These are phyloP conservation scores for Harpalus rubripes DNA, from an alignment of 2,888 invertebrate genomes.

Conservation along the genomic window DNA sequence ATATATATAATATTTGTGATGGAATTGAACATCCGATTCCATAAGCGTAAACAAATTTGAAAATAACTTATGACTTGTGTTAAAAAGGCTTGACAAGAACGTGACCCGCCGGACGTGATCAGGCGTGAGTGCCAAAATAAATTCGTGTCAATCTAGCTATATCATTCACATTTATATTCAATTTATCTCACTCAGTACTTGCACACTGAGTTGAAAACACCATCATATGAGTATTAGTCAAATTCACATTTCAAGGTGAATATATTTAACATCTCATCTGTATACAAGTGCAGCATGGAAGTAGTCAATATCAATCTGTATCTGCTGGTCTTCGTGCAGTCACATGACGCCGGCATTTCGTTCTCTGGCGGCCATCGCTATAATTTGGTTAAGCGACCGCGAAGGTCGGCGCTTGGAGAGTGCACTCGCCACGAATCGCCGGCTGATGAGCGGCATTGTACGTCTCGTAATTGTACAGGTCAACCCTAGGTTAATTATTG, in stretches of 20 bases:
- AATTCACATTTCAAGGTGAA: slow-evolving; percentile 1
- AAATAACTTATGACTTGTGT: too few relatives aligned
- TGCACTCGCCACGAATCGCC: slow-evolving; percentile 5
- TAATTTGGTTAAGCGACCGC: slow-evolving; percentile 57
- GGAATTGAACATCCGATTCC: too few relatives aligned
- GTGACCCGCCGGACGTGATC: too few relatives aligned
- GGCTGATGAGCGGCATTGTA: slow-evolving; percentile 34
- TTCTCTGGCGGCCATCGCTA: slow-evolving; percentile 1
- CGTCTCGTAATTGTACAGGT: slow-evolving; percentile 42
- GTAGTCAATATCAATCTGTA: slow-evolving; percentile 54
- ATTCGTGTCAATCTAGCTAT: too few relatives aligned
- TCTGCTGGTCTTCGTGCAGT: slow-evolving; percentile 20
- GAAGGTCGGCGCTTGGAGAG: slow-evolving; percentile 41
- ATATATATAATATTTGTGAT: too few relatives aligned
- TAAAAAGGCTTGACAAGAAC: too few relatives aligned
- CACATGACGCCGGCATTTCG: slow-evolving; percentile 21
- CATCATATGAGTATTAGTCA: background rate
- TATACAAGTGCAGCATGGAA: slow-evolving; percentile 21
- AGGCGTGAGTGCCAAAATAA: too few relatives aligned
- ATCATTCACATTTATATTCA: too few relatives aligned
- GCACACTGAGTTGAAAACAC: background rate
- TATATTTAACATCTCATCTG: slow-evolving; percentile 4
- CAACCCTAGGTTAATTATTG: slow-evolving; percentile 54
- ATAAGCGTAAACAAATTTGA: too few relatives aligned
- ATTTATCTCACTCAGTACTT: background rate